Evolutionary conservation across 2,888 invertebrate genomes (phyloP).

Genomic region (Nasonovia ribisnigri): DNA sequence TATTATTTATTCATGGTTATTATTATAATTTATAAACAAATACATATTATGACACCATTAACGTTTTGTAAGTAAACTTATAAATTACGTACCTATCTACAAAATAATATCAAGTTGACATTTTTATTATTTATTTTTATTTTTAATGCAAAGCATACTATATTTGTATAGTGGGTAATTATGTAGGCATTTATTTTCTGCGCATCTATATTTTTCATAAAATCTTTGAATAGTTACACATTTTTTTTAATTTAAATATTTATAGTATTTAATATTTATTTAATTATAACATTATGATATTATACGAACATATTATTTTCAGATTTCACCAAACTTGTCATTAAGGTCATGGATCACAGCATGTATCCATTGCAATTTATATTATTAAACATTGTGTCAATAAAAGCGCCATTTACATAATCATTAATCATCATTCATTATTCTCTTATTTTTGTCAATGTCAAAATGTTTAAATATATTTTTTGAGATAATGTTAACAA

Average conservation of each 20-base stretch:
- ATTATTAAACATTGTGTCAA: background rate
- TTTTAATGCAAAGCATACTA: background rate
- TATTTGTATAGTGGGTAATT: background rate
- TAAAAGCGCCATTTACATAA: background rate
- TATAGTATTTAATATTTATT: background rate
- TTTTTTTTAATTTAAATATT: background rate
- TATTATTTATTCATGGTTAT: background rate
- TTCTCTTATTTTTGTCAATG: conserved; percentile 5
- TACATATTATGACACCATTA: background rate
- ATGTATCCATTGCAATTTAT: background rate
- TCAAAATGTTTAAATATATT: background rate
- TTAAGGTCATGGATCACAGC: background rate
- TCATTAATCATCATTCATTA: background rate
- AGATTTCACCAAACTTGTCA: background rate
- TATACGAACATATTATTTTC: background rate
- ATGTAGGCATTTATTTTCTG: background rate
- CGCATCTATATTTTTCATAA: background rate
- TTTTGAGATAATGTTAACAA: background rate
- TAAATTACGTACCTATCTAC: too few species aligned
- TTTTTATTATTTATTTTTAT: background rate
- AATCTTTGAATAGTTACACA: background rate
- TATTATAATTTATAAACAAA: background rate
- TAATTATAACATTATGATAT: background rate
- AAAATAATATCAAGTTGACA: background rate
- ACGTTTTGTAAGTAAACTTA: background rate